phyloP scores from a whole-genome alignment of 2,113 vertebrate species.

The Tinamus guttatus region DNA sequence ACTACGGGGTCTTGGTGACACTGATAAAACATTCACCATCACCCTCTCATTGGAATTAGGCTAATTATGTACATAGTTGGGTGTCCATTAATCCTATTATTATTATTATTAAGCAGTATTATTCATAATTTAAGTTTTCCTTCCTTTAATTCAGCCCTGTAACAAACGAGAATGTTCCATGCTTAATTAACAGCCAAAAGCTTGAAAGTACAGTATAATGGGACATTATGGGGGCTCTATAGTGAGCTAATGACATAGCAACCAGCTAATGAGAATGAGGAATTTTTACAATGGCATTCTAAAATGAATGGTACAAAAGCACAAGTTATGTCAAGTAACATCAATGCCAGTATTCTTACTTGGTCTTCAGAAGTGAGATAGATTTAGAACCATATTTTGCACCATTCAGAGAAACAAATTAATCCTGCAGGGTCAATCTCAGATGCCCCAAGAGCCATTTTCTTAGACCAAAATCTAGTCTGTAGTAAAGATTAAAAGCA shows the following conservation, averaged over 20 bases:
- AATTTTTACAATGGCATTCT: slow-evolving; percentile 29
- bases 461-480: neutral
- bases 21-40: slow-evolving; percentile 67
- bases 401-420: neutral
- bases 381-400: neutral
- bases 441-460: neutral
- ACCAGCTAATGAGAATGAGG: slow-evolving; percentile 41
- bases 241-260: slow-evolving; percentile 51
- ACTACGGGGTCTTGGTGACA: slow-evolving; percentile 61
- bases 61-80: slow-evolving; percentile 71
- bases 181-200: slow-evolving; percentile 70
- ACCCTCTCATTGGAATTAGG: slow-evolving; percentile 52
- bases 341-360: neutral
- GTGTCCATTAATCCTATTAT: slow-evolving; percentile 67
- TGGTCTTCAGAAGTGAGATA: neutral
- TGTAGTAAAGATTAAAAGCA: neutral
- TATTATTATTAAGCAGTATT: slow-evolving; percentile 69
- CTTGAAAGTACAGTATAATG: slow-evolving; percentile 52
- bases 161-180: slow-evolving; percentile 64
- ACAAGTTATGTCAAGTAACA: neutral
- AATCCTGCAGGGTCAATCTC: neutral
- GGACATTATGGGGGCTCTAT: slow-evolving; percentile 43
- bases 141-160: slow-evolving; percentile 67
- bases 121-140: slow-evolving; percentile 65
- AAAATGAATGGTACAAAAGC: slow-evolving; percentile 27